Base-by-base conservation (phyloP, 2,113 vertebrate genomes). In the Psephotus haematonotus region DNA sequence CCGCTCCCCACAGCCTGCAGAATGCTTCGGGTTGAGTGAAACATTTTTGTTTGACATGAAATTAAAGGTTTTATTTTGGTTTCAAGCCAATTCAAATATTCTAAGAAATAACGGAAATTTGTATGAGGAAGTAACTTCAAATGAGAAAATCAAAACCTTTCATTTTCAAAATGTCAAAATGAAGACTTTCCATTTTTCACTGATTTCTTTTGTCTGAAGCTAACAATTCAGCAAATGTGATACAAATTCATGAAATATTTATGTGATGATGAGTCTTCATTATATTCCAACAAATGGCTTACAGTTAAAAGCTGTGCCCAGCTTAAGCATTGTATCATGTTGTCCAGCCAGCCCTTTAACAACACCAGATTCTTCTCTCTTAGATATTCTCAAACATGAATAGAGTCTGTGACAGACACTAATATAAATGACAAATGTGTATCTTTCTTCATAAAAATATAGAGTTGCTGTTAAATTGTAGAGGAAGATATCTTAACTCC, bases 161-260 rank as follows among this genome's bases (percentile, higher is more conserved):
- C 91, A 95, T 96, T 96, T 97, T 82, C 62, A 92, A 96, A 95
- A 95, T 93, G 84, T 82, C 84, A 95, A 93, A 95, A 93, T 96
- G 78, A 94, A 93, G 95, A 75, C 87, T 95, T 91, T 91, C 82
- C 74, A 64, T 94, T 95, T 97, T 93, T 85, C 95, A 49, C 86
- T 96, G 96, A 96, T 97, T 96, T 95, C 90, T 93, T 96, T 97
- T 97, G 93, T 96, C 93, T 79, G 94, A 96, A 85, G 85, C 90
- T 91, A 94, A 95, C 94, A 95, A 94, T 93, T 97, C 95, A 96
- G 93, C 90, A 94, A 93, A 94, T 94, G 87, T 88, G 57, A 85
- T 95, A 92, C 9, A 35, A 96, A 93, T 91, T 94, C 87, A 91
- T 96, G 95, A 97, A 97, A 94, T 92, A 95, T 93, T 93, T 95